Evolutionary conservation across 2,113 vertebrate genomes (phyloP), one percentile per base, ranked within the genome.

Genomic region (Paedocypris sp.): DNA sequence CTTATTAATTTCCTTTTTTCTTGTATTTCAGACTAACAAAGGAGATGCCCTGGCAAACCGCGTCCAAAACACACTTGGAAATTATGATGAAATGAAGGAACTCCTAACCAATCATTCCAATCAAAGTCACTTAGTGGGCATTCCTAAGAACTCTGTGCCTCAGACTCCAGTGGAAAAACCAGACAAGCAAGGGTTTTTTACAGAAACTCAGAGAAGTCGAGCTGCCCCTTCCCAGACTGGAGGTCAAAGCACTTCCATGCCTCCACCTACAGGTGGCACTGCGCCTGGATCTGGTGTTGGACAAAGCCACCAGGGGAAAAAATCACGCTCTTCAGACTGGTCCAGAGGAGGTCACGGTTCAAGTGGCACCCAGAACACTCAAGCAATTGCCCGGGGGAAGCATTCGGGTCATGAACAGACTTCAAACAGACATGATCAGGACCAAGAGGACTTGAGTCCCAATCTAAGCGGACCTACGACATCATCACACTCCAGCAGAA

Each of bases 101-200:
- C 74, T 71, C 31, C 64, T 80, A 60, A 78, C 86, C 60, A 62
- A 74, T 59, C 74, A 84, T 38, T 92, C 91, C 56, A 97, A 93
- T 79, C 92, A 97, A 83, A 96, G 91, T 72, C 94, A 98, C 73
- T 83, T 98, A 68, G 93, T 97, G 71, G 94, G 93, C 70, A 95
- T 98, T 73, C 92, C 93, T 76, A 96, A 96, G 81, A 90, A 85
- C 86, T 85, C 87, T 68, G 81, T 87, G 66, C 80, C 90, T 11
- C 92, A 92, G 60, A 76, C 62, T 74, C 79, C 60, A 57, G 85
- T 66, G 75, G 81, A 4, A 73, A 69, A 36, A 82, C 63, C 2
- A 31, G 75, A 64, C 46, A 82, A 32, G 15, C 78, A 20, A 66
- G 63, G 2, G 70, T 53, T 50, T 41, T 66, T 54, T 61, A 67